Conservation (phyloP, 2,797 vertebrate species). For the Acanthopagrus latus region DNA sequence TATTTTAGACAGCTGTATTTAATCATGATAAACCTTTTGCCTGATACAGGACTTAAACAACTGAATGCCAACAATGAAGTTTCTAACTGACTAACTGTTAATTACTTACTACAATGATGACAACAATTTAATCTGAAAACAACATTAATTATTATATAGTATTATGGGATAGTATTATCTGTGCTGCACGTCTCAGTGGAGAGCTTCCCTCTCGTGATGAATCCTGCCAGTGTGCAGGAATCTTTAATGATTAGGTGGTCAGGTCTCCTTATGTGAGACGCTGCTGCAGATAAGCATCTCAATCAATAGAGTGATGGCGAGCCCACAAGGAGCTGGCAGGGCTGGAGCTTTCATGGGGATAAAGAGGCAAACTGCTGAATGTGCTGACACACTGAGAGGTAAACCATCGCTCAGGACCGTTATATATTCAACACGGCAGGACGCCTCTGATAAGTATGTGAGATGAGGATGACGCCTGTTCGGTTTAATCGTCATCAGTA, state of each 20-base stretch:
- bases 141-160: too few relatives aligned
- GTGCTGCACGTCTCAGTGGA: neutral
- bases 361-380: conserved; percentile 49
- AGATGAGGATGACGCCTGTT: conserved; percentile 3
- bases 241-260: conserved; percentile 45
- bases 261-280: conserved; percentile 48
- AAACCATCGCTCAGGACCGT: neutral
- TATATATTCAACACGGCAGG: conserved; percentile 8
- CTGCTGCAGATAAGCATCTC: conserved; percentile 53
- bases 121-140: neutral
- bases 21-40: neutral
- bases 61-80: too few relatives aligned
- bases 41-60: neutral
- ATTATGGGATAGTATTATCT: neutral
- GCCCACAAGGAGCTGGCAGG: conserved; percentile 23
- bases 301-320: conserved; percentile 49
- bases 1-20: too few relatives aligned
- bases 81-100: neutral
- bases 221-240: conserved; percentile 11
- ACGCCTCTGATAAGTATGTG: neutral
- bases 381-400: conserved; percentile 20
- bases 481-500: conserved; percentile 6
- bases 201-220: neutral
- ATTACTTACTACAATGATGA: neutral
- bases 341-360: conserved; percentile 38